A percentile compares a stretch with the other conserved stretches of the same genome.
Evolutionary conservation across 2,113 vertebrate genomes (phyloP).

Genomic region (Anhinga rufa): DNA sequence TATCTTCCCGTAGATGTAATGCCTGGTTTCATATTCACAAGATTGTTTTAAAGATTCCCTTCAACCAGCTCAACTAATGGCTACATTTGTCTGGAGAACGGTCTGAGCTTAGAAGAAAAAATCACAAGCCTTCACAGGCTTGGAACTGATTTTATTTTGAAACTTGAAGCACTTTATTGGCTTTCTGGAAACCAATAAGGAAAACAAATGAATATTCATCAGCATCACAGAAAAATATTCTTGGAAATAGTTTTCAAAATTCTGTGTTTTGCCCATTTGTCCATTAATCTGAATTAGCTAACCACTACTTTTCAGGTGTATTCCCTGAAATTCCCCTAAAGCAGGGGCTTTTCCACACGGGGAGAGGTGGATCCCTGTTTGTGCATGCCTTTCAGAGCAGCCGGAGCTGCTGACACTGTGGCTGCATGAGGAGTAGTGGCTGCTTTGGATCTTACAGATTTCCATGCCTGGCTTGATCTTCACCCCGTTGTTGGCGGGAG

Average conservation of each 20-base stretch:
- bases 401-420: accelerated
- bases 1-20: neutral
- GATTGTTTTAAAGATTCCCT: neutral
- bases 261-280: neutral
- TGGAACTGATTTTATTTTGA: neutral
- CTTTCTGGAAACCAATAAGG: neutral
- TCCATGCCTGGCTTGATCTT: neutral
- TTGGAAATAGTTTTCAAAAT: neutral
- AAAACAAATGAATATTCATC: neutral
- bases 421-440: neutral
- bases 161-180: neutral
- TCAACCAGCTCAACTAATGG: neutral
- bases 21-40: neutral
- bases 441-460: neutral
- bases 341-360: neutral
- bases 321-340: neutral
- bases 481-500: accelerated
- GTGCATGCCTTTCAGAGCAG: neutral
- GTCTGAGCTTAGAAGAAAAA: neutral
- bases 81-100: neutral
- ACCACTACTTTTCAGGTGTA: neutral
- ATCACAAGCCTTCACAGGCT: neutral
- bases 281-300: neutral
- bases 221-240: neutral
- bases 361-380: neutral